These are phyloP conservation scores for Selene dorsalis DNA, from an alignment of 2,797 vertebrate genomes.

Conservation along the genomic window DNA sequence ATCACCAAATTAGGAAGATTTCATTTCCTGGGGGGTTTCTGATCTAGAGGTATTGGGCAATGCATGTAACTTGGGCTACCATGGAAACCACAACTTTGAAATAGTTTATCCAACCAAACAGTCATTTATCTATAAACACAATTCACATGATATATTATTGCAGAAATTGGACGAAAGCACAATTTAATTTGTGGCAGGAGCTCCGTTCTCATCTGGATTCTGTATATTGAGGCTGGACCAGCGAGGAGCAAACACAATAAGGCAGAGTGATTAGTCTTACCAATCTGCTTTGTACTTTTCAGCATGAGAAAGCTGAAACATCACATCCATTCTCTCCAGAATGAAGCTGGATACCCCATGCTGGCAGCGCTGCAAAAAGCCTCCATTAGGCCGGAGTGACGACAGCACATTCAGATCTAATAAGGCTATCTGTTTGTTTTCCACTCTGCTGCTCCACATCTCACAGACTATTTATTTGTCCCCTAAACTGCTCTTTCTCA, in stretches of 20 bases:
- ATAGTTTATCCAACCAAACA: slow-evolving; percentile 48
- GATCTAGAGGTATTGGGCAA: slow-evolving; percentile 65
- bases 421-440: slow-evolving; percentile 75
- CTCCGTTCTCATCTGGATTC: slow-evolving; percentile 52
- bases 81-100: slow-evolving; percentile 69
- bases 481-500: slow-evolving; percentile 60
- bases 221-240: slow-evolving; percentile 26
- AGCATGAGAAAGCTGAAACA: slow-evolving; percentile 51
- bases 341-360: slow-evolving; percentile 53
- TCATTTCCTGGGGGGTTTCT: slow-evolving; percentile 57
- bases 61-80: slow-evolving; percentile 49
- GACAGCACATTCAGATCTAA: slow-evolving; percentile 73
- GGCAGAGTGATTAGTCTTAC: slow-evolving; percentile 35
- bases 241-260: slow-evolving; percentile 35
- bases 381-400: slow-evolving; percentile 63
- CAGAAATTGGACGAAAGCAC: slow-evolving; percentile 53
- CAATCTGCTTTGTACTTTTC: slow-evolving; percentile 50
- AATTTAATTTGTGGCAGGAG: slow-evolving; percentile 36
- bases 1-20: slow-evolving; percentile 66
- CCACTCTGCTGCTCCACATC: slow-evolving; percentile 64
- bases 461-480: slow-evolving; percentile 62
- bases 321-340: slow-evolving; percentile 45
- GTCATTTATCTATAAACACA: slow-evolving; percentile 52
- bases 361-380: slow-evolving; percentile 54
- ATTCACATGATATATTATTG: slow-evolving; percentile 59